Conservation (phyloP, 2,888 invertebrate genomes). For the Lasioglossum marginatum region DNA sequence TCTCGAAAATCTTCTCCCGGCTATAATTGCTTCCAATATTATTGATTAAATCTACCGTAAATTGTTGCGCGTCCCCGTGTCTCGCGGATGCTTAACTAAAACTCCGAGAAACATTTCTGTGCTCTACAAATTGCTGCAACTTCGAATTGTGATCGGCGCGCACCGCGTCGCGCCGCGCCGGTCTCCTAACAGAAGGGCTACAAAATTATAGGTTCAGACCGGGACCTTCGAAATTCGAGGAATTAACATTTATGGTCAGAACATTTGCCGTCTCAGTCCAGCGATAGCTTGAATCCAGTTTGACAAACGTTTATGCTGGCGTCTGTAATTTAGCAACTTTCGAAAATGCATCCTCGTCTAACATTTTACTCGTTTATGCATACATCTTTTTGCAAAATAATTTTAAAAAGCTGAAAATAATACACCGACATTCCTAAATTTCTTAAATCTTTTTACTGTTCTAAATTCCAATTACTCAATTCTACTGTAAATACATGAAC, state of each 20-base stretch:
- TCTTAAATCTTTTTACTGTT: neutral
- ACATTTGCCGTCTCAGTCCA: neutral
- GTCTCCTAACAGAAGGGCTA: neutral
- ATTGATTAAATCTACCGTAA: constrained; percentile 5
- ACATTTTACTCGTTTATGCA: neutral
- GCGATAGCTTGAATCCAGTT: neutral
- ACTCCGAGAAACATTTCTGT: neutral
- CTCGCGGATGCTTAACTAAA: neutral
- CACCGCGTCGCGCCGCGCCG: neutral
- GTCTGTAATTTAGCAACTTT: neutral
- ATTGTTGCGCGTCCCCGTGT: neutral
- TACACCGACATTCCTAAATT: neutral
- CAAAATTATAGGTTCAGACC: neutral
- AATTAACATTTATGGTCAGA: neutral
- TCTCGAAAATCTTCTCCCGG: neutral
- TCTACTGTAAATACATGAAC: neutral
- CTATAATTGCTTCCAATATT: constrained; percentile 6
- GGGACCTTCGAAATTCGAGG: neutral
- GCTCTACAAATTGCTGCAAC: neutral
- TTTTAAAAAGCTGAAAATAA: neutral
- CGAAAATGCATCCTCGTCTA: neutral
- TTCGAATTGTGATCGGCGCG: neutral
- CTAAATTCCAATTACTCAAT: no score
- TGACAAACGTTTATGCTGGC: neutral
- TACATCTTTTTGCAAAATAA: neutral